phyloP scores from a whole-genome alignment of 2,113 vertebrate genomes.

The Microcebus tavaratra region DNA sequence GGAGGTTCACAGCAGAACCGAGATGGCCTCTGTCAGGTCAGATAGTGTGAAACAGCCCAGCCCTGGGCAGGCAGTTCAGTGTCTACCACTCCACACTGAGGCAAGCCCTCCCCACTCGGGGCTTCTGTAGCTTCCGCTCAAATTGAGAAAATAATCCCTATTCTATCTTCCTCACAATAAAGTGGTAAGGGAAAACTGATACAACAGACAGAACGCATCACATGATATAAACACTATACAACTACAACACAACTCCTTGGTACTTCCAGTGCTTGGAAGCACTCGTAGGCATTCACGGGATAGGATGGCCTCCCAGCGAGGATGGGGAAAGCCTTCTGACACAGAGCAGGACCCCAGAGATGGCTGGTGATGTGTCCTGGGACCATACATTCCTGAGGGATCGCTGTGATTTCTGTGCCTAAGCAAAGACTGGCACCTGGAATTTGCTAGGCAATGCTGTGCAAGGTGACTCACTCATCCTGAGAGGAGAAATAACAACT shows the following conservation, averaged over 20 bases:
- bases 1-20: neutral
- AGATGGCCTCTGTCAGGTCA: neutral
- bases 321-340: neutral
- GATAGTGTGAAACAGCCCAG: neutral
- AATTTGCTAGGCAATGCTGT: neutral
- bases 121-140: neutral
- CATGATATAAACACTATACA: neutral
- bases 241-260: neutral
- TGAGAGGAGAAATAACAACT: neutral
- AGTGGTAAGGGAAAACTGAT: neutral
- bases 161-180: slow-evolving; percentile 21
- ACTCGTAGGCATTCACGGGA: neutral
- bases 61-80: neutral
- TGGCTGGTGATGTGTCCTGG: neutral
- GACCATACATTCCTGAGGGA: neutral
- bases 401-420: neutral
- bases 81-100: neutral
- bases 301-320: neutral
- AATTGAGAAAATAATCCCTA: neutral
- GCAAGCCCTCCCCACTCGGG: neutral
- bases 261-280: neutral
- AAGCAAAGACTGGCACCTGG: neutral
- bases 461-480: neutral
- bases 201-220: neutral
- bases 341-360: neutral